Percentiles rank a stretch among this genome's conserved stretches.
These are phyloP conservation scores for Drosophila antonietae DNA, from an alignment of 2,888 invertebrate genomes.

Conservation along the genomic window DNA sequence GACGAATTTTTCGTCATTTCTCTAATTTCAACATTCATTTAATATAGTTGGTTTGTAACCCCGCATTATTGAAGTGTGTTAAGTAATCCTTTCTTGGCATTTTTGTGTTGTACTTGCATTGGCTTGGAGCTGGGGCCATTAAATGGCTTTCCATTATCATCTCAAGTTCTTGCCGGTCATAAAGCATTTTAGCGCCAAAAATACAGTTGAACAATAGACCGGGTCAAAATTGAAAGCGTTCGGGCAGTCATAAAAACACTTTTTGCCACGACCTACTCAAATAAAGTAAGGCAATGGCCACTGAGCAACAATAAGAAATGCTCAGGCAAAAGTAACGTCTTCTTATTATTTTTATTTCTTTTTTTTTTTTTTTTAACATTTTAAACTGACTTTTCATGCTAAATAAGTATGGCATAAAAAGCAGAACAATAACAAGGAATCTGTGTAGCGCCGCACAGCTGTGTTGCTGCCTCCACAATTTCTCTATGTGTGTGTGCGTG, in stretches of 20 bases:
- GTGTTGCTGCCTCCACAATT: constrained; percentile 1
- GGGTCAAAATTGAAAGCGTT: constrained; percentile 29
- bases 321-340: constrained; percentile 31
- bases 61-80: constrained; percentile 17
- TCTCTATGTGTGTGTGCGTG: constrained; percentile 1
- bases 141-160: constrained; percentile 61
- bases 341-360: background rate
- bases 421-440: constrained; percentile 26
- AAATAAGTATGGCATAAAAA: constrained; percentile 66
- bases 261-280: constrained; percentile 45
- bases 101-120: constrained; percentile 30
- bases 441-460: constrained; percentile 22
- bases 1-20: background rate
- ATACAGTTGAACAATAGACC: constrained; percentile 52
- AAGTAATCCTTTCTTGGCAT: constrained; percentile 41
- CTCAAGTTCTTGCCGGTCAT: constrained; percentile 58
- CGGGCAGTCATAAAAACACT: constrained; percentile 64
- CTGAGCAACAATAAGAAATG: constrained; percentile 46
- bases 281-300: constrained; percentile 16
- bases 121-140: constrained; percentile 34
- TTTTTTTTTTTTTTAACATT: constrained; percentile 52
- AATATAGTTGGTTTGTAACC: background rate
- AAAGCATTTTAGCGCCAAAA: constrained; percentile 59
- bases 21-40: background rate
- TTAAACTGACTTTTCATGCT: constrained; percentile 77